Evolutionary conservation across 2,797 vertebrate genomes (phyloP), one percentile per base, ranked within the genome.

Genomic region (Pachyuromys duprasi): DNA sequence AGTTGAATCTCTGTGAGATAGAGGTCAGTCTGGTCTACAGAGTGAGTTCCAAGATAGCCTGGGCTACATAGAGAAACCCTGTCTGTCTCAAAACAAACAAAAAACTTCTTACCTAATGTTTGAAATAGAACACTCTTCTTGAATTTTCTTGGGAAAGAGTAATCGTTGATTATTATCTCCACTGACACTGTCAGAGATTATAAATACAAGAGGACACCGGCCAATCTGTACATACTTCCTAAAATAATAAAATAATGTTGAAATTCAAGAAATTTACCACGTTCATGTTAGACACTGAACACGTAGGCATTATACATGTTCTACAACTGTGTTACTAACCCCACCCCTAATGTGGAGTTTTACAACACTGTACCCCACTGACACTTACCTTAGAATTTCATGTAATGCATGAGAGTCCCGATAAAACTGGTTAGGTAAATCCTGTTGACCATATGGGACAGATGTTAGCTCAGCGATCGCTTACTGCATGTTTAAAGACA

Each of bases 401-500:
- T 99, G 99, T 80, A 99, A 98, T 94, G 97, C 98, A 83, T 97
- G 97, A 57, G 99, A 99, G 94, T 99, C 99, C 96, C 99, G 98
- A 98, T 99, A 99, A 98, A 99, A 99, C 86, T 99, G 99, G 98
- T 99, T 99, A 86, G 99, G 99, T 92, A 99, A 98, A 96, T 99
- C 99, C 99, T 99, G 93, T 95, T 74, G 83, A 96, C 96, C 95
- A 97, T 31, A 98, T 63, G 98, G 5, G 74, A 95, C 33, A 95
- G 95, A 69, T 28, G 93, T 22, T 92, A 89, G 88, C 45, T 97
- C 67, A 96, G 76, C 55, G 53, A 65, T 67, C 53, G 78, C 95
- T 14, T 45, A 60, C 12, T 13, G 11, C 4, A 76, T 90, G 80
- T 90, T 97, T n/a, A 96, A 28, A 91, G 28, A 69, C 12, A 81